Percentiles rank a stretch among this genome's conserved stretches.
Evolutionary conservation across 2,113 vertebrate genomes (phyloP).

Genomic region (Xerus inauris): DNA sequence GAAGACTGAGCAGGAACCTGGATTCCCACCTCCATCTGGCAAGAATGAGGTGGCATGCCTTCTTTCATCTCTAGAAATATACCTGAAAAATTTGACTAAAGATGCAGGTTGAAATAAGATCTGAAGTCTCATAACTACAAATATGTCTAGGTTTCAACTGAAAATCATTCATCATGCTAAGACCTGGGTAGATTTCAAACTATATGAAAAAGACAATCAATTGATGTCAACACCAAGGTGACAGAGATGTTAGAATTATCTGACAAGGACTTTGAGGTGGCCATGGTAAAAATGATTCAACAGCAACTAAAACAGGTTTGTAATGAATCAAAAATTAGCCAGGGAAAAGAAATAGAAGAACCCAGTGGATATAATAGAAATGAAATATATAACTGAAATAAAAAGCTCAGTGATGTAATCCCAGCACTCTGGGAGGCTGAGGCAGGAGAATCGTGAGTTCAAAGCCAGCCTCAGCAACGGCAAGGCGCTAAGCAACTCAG

Average conservation of each 20-base stretch:
- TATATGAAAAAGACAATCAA: neutral
- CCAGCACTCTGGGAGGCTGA: too few relatives aligned
- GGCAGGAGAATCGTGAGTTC: too few relatives aligned
- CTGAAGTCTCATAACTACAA: neutral
- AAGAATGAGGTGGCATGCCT: neutral
- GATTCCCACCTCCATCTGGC: neutral
- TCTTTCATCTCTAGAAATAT: neutral
- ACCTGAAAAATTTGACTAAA: neutral
- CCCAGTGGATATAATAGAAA: neutral
- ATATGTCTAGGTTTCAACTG: neutral
- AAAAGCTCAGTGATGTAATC: neutral
- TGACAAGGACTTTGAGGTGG: neutral
- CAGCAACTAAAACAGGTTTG: neutral
- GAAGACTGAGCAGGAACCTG: neutral
- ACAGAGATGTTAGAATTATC: neutral
- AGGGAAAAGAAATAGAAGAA: neutral
- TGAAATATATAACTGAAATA: neutral
- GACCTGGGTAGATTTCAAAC: neutral
- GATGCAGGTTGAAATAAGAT: neutral
- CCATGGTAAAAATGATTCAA: neutral
- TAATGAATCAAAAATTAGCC: neutral
- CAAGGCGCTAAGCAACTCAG: too few relatives aligned
- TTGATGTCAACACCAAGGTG: neutral
- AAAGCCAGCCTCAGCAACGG: too few relatives aligned
- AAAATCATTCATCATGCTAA: neutral